Percentiles rank a stretch among this genome's conserved stretches.
Evolutionary conservation across 2,797 vertebrate species (phyloP).

Genomic region (Aulostomus chinensis): DNA sequence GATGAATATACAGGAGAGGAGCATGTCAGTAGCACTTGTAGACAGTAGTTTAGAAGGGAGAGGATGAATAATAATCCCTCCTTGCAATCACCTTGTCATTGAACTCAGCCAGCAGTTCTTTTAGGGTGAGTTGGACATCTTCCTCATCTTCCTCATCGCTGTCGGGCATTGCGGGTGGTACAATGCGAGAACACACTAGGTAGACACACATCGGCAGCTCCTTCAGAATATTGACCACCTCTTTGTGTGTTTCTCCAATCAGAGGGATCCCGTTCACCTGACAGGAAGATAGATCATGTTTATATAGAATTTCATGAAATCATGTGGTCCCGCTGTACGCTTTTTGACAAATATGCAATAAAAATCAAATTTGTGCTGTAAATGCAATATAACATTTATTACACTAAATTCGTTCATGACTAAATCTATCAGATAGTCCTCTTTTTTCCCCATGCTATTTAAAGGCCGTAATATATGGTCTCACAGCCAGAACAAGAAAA

Average conservation of each 20-base stretch:
- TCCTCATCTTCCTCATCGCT: slow-evolving; percentile 72
- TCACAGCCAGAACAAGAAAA: slow-evolving; percentile 14
- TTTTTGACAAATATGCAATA: too few species aligned
- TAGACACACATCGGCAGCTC: slow-evolving; percentile 86
- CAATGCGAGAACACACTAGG: slow-evolving; percentile 85
- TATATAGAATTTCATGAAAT: not conserved
- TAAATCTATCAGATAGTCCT: too few species aligned
- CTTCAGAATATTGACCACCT: slow-evolving; percentile 90
- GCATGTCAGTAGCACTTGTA: not conserved
- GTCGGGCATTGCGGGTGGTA: slow-evolving; percentile 54
- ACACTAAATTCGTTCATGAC: too few species aligned
- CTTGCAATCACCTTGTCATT: slow-evolving; percentile 71
- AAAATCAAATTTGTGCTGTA: too few species aligned
- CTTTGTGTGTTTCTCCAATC: slow-evolving; percentile 91
- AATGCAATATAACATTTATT: not conserved
- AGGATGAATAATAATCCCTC: not conserved
- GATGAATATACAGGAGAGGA: slow-evolving; percentile 3
- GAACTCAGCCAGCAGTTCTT: slow-evolving; percentile 75
- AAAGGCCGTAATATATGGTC: too few species aligned
- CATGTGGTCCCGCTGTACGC: too few species aligned
- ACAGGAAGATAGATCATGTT: slow-evolving; percentile 7
- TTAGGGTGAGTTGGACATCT: slow-evolving; percentile 74
- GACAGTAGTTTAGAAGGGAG: too few species aligned
- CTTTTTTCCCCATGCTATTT: too few species aligned
- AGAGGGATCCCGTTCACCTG: slow-evolving; percentile 91